phyloP scores from a whole-genome alignment of 2,113 vertebrate species.

The Desmodus rotundus region DNA sequence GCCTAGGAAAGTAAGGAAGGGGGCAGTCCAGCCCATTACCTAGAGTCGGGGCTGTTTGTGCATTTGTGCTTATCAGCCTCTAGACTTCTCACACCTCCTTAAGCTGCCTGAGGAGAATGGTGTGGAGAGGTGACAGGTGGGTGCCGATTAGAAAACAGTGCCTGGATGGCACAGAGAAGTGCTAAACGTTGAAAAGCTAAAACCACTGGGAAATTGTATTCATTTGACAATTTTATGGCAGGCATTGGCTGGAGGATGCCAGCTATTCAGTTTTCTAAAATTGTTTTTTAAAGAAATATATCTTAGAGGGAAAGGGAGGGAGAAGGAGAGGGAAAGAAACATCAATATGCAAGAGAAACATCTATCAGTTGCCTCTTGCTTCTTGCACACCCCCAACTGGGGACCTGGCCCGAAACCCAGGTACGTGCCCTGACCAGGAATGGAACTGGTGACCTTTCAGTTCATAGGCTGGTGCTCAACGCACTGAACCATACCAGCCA shows the following conservation, averaged over 20 bases:
- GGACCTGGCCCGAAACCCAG: no score
- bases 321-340: no score
- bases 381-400: no score
- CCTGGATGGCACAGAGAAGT: background rate
- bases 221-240: background rate
- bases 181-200: background rate
- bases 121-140: background rate
- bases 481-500: background rate
- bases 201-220: background rate
- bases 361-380: no score
- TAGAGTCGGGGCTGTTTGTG: background rate
- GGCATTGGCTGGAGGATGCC: background rate
- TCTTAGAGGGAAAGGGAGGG: no score
- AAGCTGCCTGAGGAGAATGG: background rate
- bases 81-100: background rate
- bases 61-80: background rate
- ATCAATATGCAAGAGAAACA: no score
- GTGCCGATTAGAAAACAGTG: background rate
- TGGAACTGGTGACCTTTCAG: no score
- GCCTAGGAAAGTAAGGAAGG: background rate
- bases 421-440: no score
- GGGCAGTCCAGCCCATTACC: background rate
- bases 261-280: conserved; percentile 21
- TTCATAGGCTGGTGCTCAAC: no score
- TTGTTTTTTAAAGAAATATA: no score